Evolutionary conservation across 2,888 invertebrate species (phyloP).

Genomic region (Empis livida): DNA sequence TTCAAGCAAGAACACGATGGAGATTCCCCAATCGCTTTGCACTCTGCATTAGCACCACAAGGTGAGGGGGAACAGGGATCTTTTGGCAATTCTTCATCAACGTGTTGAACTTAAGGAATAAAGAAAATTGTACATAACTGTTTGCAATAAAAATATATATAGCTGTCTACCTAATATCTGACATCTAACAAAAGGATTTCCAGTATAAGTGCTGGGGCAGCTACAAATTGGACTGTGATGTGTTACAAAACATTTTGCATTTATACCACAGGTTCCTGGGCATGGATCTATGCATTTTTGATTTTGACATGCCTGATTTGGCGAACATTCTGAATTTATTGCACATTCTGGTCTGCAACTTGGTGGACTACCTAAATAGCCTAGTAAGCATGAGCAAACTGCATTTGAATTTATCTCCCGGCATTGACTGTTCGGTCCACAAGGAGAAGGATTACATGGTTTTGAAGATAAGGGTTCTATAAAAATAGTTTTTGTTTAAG

Average conservation of each 20-base stretch:
- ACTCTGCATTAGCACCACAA: slow-evolving; percentile 67
- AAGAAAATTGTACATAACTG: background rate
- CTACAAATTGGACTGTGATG: slow-evolving; percentile 72
- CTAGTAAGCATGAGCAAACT: slow-evolving; percentile 56
- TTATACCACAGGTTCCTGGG: slow-evolving; percentile 64
- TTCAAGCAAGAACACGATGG: slow-evolving; percentile 63
- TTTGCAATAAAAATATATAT: no score
- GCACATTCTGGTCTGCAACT: slow-evolving; percentile 66
- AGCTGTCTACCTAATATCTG: slow-evolving; percentile 37
- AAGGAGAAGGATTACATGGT: slow-evolving; percentile 58
- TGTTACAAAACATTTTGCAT: slow-evolving; percentile 61
- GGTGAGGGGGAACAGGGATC: slow-evolving; percentile 68
- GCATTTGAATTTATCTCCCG: slow-evolving; percentile 58
- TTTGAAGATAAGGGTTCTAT: slow-evolving; percentile 37
- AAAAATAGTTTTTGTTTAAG: slow-evolving; percentile 13
- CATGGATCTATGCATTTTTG: slow-evolving; percentile 75
- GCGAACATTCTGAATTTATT: slow-evolving; percentile 59
- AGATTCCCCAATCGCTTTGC: slow-evolving; percentile 49
- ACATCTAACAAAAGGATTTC: slow-evolving; percentile 66
- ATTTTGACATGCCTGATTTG: slow-evolving; percentile 61
- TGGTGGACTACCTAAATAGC: slow-evolving; percentile 63
- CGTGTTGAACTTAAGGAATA: slow-evolving; percentile 34
- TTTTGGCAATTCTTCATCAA: slow-evolving; percentile 33
- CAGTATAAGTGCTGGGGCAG: slow-evolving; percentile 51
- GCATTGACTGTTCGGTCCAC: slow-evolving; percentile 69